phyloP scores from a whole-genome alignment of 37 sponge, comb jelly and placozoan genomes.

The Ianthella basta region DNA sequence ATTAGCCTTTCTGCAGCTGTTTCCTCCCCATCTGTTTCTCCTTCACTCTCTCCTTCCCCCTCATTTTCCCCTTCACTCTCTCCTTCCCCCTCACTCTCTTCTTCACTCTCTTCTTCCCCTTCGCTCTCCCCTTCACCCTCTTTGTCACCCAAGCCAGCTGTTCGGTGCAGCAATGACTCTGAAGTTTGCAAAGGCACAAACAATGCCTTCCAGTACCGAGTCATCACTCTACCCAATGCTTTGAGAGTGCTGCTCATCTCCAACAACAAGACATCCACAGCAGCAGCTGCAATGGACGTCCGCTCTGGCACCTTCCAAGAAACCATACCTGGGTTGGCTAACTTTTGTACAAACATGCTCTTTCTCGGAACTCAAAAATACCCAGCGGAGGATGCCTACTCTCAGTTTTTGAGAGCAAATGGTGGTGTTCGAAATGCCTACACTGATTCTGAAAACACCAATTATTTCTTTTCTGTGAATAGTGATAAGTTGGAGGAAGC shows the following conservation, averaged over 20 bases:
- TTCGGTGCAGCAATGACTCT: not conserved
- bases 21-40: too few relatives aligned
- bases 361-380: conserved; percentile 92
- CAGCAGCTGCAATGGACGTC: conserved; percentile 85
- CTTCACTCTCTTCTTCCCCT: too few relatives aligned
- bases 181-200: not conserved
- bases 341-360: conserved; percentile 97
- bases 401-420: conserved; percentile 71
- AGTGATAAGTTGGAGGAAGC: conserved; percentile 59
- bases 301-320: conserved; percentile 81
- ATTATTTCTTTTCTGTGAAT: conserved; percentile 82
- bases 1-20: too few relatives aligned
- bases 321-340: conserved; percentile 80
- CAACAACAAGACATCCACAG: conserved; percentile 63
- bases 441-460: conserved; percentile 86
- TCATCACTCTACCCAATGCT: conserved; percentile 40
- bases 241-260: conserved; percentile 81
- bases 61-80: too few relatives aligned
- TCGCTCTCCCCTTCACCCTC: not conserved
- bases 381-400: conserved; percentile 65
- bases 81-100: too few relatives aligned
- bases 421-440: conserved; percentile 91
- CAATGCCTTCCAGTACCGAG: conserved; percentile 48
- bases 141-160: not conserved
- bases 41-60: not conserved